Evolutionary conservation across 92 coral and sea anemone species (phyloP), one percentile per base, ranked within the genome.

Genomic region (Actinostola sp.): DNA sequence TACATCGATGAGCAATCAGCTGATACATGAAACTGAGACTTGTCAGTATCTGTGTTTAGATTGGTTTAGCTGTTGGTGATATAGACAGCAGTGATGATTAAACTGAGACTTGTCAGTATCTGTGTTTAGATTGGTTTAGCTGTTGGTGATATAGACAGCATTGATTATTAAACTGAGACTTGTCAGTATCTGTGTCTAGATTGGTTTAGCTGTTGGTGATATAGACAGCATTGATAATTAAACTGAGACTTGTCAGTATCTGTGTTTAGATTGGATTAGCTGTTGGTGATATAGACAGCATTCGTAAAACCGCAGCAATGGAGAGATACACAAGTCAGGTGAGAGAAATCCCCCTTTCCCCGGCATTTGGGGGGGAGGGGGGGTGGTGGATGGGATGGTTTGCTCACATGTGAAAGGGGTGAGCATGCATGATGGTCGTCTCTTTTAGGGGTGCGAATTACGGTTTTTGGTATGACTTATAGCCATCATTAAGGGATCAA

Each of bases 251-350:
- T 21, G 49, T 35, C 68, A 21, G 65, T 27, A 5, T 61, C 21
- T 17, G 3, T 51, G 61, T 29, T 1, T 35, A 90, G 97, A 90
- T 90, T 33, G 97, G 97, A 84, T 90, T 90, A 53, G 97, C 97
- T 33, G 97, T 90, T 26, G 97, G 97, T 41, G 97, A 90, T 56
- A 90, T 90, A 21, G 97, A 90, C 59, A 88, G 80, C 38, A 90
- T 90, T 71, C 79, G 97, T 10, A 90, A 90, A 66, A 90, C 97
- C 4, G 97, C 97, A 0, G 92, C 97, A 14, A 71, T 90, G 89
- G 97, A 90, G 57, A 80, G 97, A 76, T 90, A 90, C 72, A 90
- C 97, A 20, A 90, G 92, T 39, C 97, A 90, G 89, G 97, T 90
- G 61, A 17, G 64, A 26, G 2, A 19, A 8, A 49, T 49, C 5